Evolutionary conservation across 1,140 invertebrate genomes (phyloP).

Genomic region (Drosophila quadrilineata): DNA sequence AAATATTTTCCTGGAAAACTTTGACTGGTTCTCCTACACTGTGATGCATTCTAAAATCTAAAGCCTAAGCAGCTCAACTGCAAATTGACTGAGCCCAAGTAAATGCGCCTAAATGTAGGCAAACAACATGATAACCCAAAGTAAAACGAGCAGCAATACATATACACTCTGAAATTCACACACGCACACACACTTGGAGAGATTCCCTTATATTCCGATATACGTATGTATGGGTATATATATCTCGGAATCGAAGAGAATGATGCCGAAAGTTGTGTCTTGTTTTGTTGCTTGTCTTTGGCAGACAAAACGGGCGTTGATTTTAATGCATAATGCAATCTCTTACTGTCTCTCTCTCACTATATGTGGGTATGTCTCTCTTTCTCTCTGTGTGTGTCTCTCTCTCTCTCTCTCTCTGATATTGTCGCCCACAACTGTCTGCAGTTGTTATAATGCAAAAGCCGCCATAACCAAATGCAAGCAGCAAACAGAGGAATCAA

Average conservation of each 20-base stretch:
- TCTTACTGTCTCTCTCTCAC: slow-evolving; percentile 2
- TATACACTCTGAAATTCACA: neutral
- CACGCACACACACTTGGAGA: neutral
- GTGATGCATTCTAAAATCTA: too few species aligned
- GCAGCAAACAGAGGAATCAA: slow-evolving; percentile 25
- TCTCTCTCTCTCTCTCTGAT: slow-evolving; percentile 16
- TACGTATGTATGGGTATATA: too few species aligned
- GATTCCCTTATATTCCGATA: too few species aligned
- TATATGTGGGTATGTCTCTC: slow-evolving; percentile 1
- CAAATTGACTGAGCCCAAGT: slow-evolving; percentile 26
- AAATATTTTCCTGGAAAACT: too few species aligned
- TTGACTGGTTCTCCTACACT: too few species aligned
- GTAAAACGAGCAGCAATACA: neutral
- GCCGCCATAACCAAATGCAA: slow-evolving; percentile 43
- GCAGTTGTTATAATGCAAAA: slow-evolving; percentile 71
- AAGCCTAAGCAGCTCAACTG: slow-evolving; percentile 7
- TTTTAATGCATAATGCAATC: slow-evolving; percentile 76
- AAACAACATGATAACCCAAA: slow-evolving; percentile 27
- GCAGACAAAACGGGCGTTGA: slow-evolving; percentile 76
- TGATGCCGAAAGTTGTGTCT: slow-evolving; percentile 10
- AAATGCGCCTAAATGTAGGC: slow-evolving; percentile 56
- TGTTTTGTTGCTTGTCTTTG: slow-evolving; percentile 40
- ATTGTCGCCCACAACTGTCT: slow-evolving; percentile 41
- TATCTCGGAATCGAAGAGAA: slow-evolving; percentile 31
- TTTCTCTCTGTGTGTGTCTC: slow-evolving; percentile 2